Evolutionary conservation across 1,140 invertebrate species (phyloP).

Genomic region (Zaprionus lachaisei): DNA sequence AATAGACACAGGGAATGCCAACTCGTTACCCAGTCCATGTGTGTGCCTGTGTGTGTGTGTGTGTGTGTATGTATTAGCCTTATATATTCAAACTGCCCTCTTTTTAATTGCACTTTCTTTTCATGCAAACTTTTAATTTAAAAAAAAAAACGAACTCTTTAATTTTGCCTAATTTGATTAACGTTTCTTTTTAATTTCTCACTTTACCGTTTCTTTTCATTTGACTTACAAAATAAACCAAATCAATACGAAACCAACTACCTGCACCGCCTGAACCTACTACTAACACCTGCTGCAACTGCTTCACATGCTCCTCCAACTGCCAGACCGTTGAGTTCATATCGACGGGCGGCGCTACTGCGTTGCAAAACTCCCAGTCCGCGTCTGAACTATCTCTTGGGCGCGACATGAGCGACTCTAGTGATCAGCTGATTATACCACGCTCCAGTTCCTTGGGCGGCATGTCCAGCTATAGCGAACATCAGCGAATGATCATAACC

Average conservation of each 20-base stretch:
- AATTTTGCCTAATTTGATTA: constrained; percentile 69
- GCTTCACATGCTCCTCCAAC: constrained; percentile 18
- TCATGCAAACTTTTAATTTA: constrained; percentile 35
- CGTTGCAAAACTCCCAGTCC: constrained; percentile 68
- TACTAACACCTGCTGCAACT: constrained; percentile 52
- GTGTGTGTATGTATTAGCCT: constrained; percentile 1
- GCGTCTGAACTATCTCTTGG: constrained; percentile 52
- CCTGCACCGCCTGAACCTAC: constrained; percentile 55
- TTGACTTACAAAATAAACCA: constrained; percentile 55
- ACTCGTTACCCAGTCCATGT: constrained; percentile 25
- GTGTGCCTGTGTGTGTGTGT: constrained; percentile 19
- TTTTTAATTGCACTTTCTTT: constrained; percentile 31
- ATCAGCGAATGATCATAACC: constrained; percentile 50
- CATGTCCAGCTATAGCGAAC: constrained; percentile 48
- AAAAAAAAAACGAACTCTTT: constrained; percentile 42
- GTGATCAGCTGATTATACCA: constrained; percentile 45
- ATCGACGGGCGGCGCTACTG: constrained; percentile 30
- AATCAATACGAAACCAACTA: constrained; percentile 20
- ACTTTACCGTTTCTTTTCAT: constrained; percentile 75
- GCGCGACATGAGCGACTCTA: constrained; percentile 57
- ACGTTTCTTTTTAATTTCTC: constrained; percentile 58
- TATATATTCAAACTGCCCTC: constrained; percentile 6
- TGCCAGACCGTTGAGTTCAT: constrained; percentile 62
- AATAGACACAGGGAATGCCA: constrained; percentile 50
- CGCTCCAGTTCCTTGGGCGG: constrained; percentile 62